Evolutionary conservation across 1,140 invertebrate species (phyloP).

Genomic region (Metaphire vulgaris): DNA sequence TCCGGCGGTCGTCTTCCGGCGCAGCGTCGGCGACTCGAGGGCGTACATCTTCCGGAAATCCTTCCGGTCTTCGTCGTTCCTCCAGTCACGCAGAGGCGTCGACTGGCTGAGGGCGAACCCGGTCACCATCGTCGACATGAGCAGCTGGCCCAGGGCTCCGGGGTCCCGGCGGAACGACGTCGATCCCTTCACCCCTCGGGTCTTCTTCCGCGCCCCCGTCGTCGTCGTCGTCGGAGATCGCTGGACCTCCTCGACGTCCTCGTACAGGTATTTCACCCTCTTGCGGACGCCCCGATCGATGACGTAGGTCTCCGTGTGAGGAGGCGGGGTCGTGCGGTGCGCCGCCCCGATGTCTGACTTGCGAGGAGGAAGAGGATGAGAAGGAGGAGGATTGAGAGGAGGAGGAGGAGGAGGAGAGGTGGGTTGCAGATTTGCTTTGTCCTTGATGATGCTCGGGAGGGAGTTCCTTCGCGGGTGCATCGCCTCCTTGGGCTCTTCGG

Average conservation of each 20-base stretch:
- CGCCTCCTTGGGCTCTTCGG: neutral
- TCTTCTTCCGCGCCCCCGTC: too few relatives aligned
- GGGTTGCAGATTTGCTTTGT: neutral
- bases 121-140: neutral
- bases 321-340: too few relatives aligned
- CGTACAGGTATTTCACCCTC: slow-evolving; percentile 37
- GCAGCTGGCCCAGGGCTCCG: neutral
- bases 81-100: neutral
- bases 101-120: neutral
- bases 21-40: slow-evolving; percentile 18
- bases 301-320: slow-evolving; percentile 43
- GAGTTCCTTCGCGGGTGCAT: slow-evolving; percentile 38
- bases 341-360: too few relatives aligned
- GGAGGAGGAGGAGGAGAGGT: neutral
- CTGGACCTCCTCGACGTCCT: neutral
- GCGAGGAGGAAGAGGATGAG: neutral
- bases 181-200: neutral
- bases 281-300: slow-evolving; percentile 53
- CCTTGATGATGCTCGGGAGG: slow-evolving; percentile 37
- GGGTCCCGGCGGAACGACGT: too few relatives aligned
- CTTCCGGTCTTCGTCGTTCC: neutral
- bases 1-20: slow-evolving; percentile 42
- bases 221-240: neutral
- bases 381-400: neutral
- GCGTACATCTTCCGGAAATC: neutral